Base-by-base conservation (phyloP, 2,113 vertebrate species). In the Protobothrops flavoviridis region DNA sequence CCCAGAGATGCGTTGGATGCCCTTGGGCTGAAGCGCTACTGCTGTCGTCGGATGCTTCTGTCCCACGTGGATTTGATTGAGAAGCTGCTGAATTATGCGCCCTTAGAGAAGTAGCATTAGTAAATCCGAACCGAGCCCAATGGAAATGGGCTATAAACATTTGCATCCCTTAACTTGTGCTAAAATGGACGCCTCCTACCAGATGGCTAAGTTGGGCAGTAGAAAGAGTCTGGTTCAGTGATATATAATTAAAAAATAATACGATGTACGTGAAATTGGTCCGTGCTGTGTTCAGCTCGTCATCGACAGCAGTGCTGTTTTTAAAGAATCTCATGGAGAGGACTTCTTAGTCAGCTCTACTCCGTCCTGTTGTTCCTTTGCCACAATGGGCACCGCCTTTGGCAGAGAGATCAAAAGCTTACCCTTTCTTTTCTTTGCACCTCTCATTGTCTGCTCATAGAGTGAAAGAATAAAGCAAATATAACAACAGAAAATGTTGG, bases 1-100 rank as follows among this genome's bases (percentile, higher is more conserved):
- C 39, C 39, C 23, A 98, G 98, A 87, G 98, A 98, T 74, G 98
- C 98, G 0, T 96, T 98, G 33, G 98, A 98, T 91, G 98, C 98
- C 4, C 95, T 98, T 45, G 98, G 98, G 33, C 93, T 98, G 96
- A 98, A 98, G 97, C 96, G 98, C 48, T 98, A 98, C 95, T 98
- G 98, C 89, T 98, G 98, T 94, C 97, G 98, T 23, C 97, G 98
- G 94, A 98, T 98, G 98, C 97, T 98, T 55, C 97, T 98, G 33
- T 98, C 98, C 43, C 98, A 98, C 0, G 98, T 98, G 90, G 98
- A 98, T 96, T 98, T 98, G 86, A 98, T 98, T 91, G 98, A 98
- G 95, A 98, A 98, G 93, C 95, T 98, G 92, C 93, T 98, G 95
- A 98, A 98, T 96, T 98, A 98, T 81, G 98, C 98, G 0, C 98